These are phyloP conservation scores for Vireo griseus DNA, from an alignment of 2,797 vertebrate genomes.

Conservation along the genomic window DNA sequence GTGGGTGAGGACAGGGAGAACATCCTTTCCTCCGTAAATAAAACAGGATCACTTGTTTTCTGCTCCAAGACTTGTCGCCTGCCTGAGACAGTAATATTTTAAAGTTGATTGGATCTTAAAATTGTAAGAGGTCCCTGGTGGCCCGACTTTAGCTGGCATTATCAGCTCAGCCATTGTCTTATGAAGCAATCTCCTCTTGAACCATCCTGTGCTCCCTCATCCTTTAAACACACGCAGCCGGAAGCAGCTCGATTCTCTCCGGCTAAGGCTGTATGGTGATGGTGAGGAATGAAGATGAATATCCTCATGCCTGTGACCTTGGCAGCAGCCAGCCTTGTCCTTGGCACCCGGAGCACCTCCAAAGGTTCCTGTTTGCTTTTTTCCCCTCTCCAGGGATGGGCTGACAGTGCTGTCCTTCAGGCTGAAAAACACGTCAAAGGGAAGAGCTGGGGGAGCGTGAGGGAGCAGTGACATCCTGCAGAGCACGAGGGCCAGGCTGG, in stretches of 20 bases:
- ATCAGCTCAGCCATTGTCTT: slow-evolving; percentile 63
- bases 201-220: not conserved
- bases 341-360: not conserved
- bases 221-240: not conserved
- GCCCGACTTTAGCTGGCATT: slow-evolving; percentile 60
- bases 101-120: slow-evolving; percentile 73
- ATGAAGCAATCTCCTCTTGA: slow-evolving; percentile 49
- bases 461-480: not conserved
- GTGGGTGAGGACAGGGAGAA: slow-evolving; percentile 28
- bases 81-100: slow-evolving; percentile 66
- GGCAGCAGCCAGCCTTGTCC: slow-evolving; percentile 42
- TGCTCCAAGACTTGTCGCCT: slow-evolving; percentile 30
- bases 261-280: not conserved
- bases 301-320: slow-evolving; percentile 42
- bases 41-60: slow-evolving; percentile 60
- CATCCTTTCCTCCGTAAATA: slow-evolving; percentile 31
- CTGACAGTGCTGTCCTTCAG: slow-evolving; percentile 68
- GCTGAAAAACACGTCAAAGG: slow-evolving; percentile 17
- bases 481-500: not conserved
- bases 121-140: slow-evolving; percentile 60
- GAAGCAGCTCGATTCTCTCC: not conserved
- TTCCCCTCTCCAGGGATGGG: not conserved
- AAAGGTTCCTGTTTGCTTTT: not conserved
- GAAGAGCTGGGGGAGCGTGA: not conserved
- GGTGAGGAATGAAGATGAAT: slow-evolving; percentile 45